Conservation (phyloP, 2,113 vertebrate species). For the Charadrius vociferus region DNA sequence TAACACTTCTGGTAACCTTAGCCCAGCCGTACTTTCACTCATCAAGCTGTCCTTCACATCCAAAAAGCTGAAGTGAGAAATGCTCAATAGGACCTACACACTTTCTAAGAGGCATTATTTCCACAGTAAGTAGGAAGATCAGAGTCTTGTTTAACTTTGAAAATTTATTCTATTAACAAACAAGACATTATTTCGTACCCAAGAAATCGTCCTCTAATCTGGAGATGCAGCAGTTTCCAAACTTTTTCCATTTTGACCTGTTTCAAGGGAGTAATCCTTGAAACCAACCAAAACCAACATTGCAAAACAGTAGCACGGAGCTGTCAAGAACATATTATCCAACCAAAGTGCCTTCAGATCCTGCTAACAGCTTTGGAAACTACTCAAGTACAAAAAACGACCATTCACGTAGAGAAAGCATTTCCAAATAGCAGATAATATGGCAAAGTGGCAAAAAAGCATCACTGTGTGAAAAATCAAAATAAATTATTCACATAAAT, state of each 20-base stretch:
- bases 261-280: background rate
- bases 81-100: background rate
- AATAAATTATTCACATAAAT: background rate
- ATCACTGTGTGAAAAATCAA: background rate
- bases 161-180: constrained; percentile 10
- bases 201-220: background rate
- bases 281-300: background rate
- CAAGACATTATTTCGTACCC: background rate
- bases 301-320: background rate
- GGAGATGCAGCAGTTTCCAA: background rate
- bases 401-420: background rate
- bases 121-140: background rate
- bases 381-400: background rate
- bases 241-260: background rate
- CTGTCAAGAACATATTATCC: background rate
- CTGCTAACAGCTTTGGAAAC: background rate
- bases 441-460: background rate
- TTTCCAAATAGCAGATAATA: background rate
- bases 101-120: background rate
- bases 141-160: background rate
- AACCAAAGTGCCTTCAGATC: background rate
- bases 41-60: background rate
- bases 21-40: background rate
- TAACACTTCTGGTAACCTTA: background rate
- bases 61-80: background rate